phyloP scores from a whole-genome alignment of 1,140 invertebrate genomes.

The Colletes gigas region DNA sequence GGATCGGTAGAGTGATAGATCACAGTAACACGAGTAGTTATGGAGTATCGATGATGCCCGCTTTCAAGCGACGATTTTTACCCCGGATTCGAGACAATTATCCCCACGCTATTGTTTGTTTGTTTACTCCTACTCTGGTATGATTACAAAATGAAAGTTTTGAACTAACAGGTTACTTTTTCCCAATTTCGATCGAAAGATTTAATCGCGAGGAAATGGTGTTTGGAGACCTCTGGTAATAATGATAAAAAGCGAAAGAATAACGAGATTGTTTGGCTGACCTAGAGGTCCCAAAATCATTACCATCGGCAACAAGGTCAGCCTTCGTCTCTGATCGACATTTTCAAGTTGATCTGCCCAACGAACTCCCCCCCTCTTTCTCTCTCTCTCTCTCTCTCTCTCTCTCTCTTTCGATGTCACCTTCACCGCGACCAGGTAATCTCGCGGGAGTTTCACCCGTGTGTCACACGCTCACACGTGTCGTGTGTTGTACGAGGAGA shows the following conservation, averaged over 20 bases:
- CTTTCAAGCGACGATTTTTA: too few species aligned
- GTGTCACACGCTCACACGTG: slow-evolving; percentile 30
- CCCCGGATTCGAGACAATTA: too few species aligned
- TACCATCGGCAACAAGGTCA: slow-evolving; percentile 41
- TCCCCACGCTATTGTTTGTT: too few species aligned
- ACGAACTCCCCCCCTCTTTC: slow-evolving; percentile 44
- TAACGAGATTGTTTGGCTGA: not conserved
- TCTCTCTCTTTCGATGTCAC: slow-evolving; percentile 19
- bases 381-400: not conserved
- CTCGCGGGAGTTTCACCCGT: slow-evolving; percentile 44
- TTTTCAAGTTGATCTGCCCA: slow-evolving; percentile 59
- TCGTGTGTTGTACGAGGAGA: slow-evolving; percentile 17
- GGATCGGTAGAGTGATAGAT: too few species aligned
- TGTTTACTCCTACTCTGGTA: too few species aligned
- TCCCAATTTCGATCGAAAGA: not conserved
- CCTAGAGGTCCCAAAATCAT: not conserved
- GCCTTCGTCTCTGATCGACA: slow-evolving; percentile 59
- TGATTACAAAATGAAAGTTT: too few species aligned
- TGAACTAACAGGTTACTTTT: too few species aligned
- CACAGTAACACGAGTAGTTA: too few species aligned
- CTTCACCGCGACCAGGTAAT: slow-evolving; percentile 62
- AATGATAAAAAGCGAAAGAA: not conserved
- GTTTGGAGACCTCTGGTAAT: not conserved
- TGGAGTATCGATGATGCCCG: too few species aligned
- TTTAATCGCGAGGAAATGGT: not conserved